Base-by-base conservation (phyloP, 2,888 invertebrate species). In the Cantharis rustica region DNA sequence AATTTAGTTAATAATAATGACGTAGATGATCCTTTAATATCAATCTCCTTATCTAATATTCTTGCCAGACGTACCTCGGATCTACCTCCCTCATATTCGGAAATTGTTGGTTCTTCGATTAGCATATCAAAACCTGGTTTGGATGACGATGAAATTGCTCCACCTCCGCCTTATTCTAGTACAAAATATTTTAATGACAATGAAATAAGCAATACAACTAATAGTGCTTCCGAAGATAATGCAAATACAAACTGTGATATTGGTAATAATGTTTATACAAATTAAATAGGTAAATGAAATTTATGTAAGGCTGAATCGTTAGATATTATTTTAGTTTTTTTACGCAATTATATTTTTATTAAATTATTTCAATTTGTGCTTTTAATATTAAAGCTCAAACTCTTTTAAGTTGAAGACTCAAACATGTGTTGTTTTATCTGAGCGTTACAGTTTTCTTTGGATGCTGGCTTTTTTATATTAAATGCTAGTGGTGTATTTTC, bases 1-100 rank as follows among this genome's bases (percentile, higher is more conserved):
- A 26, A 27, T 26, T 17, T 61, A 7, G 72, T 66, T 64, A 73
- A 71, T 16, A 77, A 64, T 23, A 76, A 68, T 47, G 77, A 74
- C 10, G 16, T 75, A 13, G 72, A 15, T n/a, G 77, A 77, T 75
- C 75, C 77, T 4, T 71, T 77, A 63, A 77, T 77, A 70, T 10
- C 17, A 3, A 15, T 75, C 16, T 9, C 69, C 15, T 61, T 73
- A 15, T 15, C 61, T 0, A 68, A 26, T 16, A 16, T 20, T 10
- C n/a, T 47, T 47, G 7, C 47, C 47, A 68, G 64, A 47, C 68
- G 68, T 63, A 62, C 78, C 16, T 76, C 75, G 16, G 87, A 87
- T 80, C 85, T 85, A 76, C 87, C 87, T 7, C 87, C 87, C 10
- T 84, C 87, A 0, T 87, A 87, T 76, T 79, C 86, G 10, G 87